A percentile compares a stretch with the other conserved stretches of the same genome.
These are phyloP conservation scores for Ameiurus melas DNA, from an alignment of 2,113 vertebrate species.

Conservation along the genomic window DNA sequence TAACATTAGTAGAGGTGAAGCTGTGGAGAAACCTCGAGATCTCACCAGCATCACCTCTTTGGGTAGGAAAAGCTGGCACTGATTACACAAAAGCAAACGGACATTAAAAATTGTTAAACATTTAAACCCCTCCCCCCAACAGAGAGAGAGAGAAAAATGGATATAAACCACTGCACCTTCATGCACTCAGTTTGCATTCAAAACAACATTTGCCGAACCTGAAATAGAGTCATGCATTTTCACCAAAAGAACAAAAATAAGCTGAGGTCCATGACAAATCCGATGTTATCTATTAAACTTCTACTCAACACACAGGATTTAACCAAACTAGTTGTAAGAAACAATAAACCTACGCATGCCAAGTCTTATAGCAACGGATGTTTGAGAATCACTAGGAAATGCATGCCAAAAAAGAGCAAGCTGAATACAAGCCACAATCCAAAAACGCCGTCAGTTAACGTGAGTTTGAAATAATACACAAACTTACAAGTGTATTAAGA, in stretches of 20 bases:
- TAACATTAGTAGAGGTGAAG: neutral
- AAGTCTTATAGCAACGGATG: constrained; percentile 44
- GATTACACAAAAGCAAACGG: neutral
- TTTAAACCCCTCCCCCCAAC: neutral
- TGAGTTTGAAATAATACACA: neutral
- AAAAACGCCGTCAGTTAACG: neutral
- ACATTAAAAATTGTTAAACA: neutral
- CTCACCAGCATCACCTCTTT: constrained; percentile 51
- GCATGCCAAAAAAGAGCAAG: constrained; percentile 46
- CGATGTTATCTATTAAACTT: constrained; percentile 7
- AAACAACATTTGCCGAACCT: constrained; percentile 46
- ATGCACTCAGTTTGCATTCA: constrained; percentile 56
- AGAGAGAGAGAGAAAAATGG: constrained; percentile 51
- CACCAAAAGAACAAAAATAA: constrained; percentile 57
- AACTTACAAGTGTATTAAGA: neutral
- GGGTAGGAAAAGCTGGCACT: constrained; percentile 32
- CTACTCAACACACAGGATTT: constrained; percentile 54
- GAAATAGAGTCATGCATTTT: neutral
- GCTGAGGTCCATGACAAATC: constrained; percentile 54
- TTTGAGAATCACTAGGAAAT: constrained; percentile 48
- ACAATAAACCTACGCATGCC: constrained; percentile 60
- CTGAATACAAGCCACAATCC: constrained; percentile 38
- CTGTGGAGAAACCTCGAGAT: neutral
- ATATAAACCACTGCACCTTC: constrained; percentile 62
- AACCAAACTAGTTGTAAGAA: constrained; percentile 64